Evolutionary conservation across 2,113 vertebrate genomes (phyloP), one percentile per base, ranked within the genome.

Genomic region (Phyllostomus hastatus): DNA sequence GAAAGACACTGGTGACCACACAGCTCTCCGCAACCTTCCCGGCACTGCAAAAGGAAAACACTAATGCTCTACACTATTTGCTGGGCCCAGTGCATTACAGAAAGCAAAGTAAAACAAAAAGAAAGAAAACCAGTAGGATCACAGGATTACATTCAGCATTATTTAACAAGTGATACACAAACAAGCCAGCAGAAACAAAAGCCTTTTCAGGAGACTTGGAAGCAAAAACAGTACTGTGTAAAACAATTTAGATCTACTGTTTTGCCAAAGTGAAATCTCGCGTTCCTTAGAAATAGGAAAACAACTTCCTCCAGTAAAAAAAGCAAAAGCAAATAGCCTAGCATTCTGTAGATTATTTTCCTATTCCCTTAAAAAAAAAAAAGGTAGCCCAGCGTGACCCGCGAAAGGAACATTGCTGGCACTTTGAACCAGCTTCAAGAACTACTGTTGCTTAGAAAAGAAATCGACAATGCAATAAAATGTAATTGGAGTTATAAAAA

Each of bases 101-200:
- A 90, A 31, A 82, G 20, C 20, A 54, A 95, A 22, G 59, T 24
- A 83, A 93, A 43, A 48, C 78, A 82, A 2, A n/a, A 87, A 64
- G 20, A 76, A 59, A 94, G 17, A 73, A 70, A 88, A 86, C 50
- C 31, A 89, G 75, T 11, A 90, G 22, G 80, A 59, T 88, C 85
- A 93, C 26, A 64, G 33, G 67, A 94, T 83, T 82, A 80, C 93
- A 52, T 75, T 92, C 43, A 61, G 79, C 66, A 91, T 94, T 97
- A 92, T 73, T 95, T 96, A 87, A 95, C 92, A 95, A 95, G 83
- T 75, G 78, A 86, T 64, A 93, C 38, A 95, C 5, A 91, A 69
- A 59, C 57, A 95, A 96, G 81, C 94, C 88, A 73, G 86, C 24
- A 59, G 89, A 95, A 91, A 95, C 80, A 92, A 93, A 92, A 94